Conservation (phyloP, 1,140 invertebrate genomes). For the Cotesia typhae region DNA sequence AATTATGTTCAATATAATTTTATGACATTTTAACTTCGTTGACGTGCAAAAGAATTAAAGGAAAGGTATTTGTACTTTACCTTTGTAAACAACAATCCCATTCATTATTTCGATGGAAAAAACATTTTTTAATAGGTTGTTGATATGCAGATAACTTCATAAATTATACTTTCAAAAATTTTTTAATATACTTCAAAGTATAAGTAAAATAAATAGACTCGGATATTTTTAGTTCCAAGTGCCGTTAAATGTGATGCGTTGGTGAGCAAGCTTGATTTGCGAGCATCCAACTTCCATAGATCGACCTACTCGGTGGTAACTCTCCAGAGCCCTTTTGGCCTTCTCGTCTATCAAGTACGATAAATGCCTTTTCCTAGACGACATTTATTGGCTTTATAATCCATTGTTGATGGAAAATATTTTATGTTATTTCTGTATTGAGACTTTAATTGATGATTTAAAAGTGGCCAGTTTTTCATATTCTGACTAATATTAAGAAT, state of each 20-base stretch:
- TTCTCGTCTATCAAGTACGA: slow-evolving; percentile 49
- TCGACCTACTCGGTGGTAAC: slow-evolving; percentile 50
- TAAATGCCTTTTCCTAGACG: slow-evolving; percentile 41
- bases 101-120: too few species aligned
- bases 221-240: slow-evolving; percentile 25
- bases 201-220: slow-evolving; percentile 6
- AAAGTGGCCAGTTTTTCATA: not conserved
- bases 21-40: too few species aligned
- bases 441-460: too few species aligned
- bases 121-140: too few species aligned
- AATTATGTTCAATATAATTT: too few species aligned
- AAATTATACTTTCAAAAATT: not conserved
- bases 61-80: too few species aligned
- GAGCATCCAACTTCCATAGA: slow-evolving; percentile 54
- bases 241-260: slow-evolving; percentile 25
- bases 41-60: too few species aligned
- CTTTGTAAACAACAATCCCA: too few species aligned
- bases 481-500: not conserved
- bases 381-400: slow-evolving; percentile 8
- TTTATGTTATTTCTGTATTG: not conserved
- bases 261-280: slow-evolving; percentile 50
- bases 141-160: not conserved
- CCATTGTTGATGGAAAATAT: not conserved
- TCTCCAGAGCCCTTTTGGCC: slow-evolving; percentile 55
- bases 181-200: too few species aligned